Percentiles rank a stretch among this genome's conserved stretches.
These are phyloP conservation scores for Zelleria hepariella DNA, from an alignment of 2,888 invertebrate species.

Conservation along the genomic window DNA sequence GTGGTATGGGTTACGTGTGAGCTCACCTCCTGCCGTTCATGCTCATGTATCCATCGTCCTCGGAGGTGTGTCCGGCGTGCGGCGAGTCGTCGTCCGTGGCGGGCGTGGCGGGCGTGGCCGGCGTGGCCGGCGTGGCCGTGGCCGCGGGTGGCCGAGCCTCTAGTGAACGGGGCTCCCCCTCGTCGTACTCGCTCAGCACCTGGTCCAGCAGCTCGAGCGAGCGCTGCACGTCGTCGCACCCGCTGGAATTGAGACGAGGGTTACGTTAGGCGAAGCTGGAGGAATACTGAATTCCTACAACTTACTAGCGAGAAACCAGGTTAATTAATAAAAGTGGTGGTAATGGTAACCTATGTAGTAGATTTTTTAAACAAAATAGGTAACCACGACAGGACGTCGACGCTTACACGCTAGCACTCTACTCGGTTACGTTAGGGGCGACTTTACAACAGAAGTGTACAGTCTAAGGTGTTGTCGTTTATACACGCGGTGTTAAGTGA, in stretches of 20 bases:
- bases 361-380: too few species aligned
- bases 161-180: constrained; percentile 72
- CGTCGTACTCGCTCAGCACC: constrained; percentile 92
- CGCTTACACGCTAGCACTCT: too few species aligned
- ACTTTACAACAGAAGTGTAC: too few species aligned
- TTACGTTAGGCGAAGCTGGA: not conserved
- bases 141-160: constrained; percentile 54
- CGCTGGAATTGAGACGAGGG: constrained; percentile 67
- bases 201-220: constrained; percentile 90
- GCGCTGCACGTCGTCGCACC: constrained; percentile 89
- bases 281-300: too few species aligned
- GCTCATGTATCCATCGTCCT: constrained; percentile 94
- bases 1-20: not conserved
- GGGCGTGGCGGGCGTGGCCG: constrained; percentile 68
- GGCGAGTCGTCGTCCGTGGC: constrained; percentile 81
- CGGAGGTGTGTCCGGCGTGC: constrained; percentile 86
- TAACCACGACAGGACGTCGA: too few species aligned
- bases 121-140: constrained; percentile 62
- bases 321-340: too few species aligned
- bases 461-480: too few species aligned
- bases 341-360: too few species aligned
- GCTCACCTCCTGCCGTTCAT: constrained; percentile 85
- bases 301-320: too few species aligned
- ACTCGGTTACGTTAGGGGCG: too few species aligned
- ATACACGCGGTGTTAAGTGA: too few species aligned